Base-by-base conservation (phyloP, 2,113 vertebrate species). In the Oncorhynchus gorbuscha region DNA sequence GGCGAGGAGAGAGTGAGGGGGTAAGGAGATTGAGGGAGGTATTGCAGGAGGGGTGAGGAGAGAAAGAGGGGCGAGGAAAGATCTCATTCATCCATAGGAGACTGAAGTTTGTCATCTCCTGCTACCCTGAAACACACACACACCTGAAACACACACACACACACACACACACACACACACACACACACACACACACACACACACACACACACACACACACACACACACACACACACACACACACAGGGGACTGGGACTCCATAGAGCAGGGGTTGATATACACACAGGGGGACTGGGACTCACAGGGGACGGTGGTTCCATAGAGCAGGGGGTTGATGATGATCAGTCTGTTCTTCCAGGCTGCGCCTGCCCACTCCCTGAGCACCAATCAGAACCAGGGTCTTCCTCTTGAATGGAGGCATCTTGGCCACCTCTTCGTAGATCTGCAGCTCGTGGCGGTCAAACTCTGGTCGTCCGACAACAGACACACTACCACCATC, bases 331-430 rank as follows among this genome's bases (percentile, higher is more conserved):
- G 96, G 90, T 98, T 98, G 86, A 98, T 76, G 22, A 99, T 93
- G 78, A 97, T 96, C 65, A 99, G 97, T 73, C 98, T 93, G 92
- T 99, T 99, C 89, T 99, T 99, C n/a, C 86, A 99, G 91, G 87
- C 98, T 99, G 83, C 98, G 94, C 79, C 98, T 93, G 3, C 98
- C 98, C 62, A 99, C 98, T 28, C 98, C 98, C 89, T 99, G 98
- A 26, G 98, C 97, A 66, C 98, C 97, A 81, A 99, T 99, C 89
- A 99, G 92, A 75, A 99, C 94, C 77, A 99, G 89, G 0, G 97
- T 99, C 88, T 98, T 99, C 90, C 98, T 96, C 90, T 99, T 97
- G 88, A 99, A 99, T 0, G 98, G 97, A 71, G 98, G 98, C 97
- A 99, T 98, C 91, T 94, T 96, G 58, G 97, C 95, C 66, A 99